phyloP scores from a whole-genome alignment of 2,797 vertebrate genomes.

The Discoglossus pictus region DNA sequence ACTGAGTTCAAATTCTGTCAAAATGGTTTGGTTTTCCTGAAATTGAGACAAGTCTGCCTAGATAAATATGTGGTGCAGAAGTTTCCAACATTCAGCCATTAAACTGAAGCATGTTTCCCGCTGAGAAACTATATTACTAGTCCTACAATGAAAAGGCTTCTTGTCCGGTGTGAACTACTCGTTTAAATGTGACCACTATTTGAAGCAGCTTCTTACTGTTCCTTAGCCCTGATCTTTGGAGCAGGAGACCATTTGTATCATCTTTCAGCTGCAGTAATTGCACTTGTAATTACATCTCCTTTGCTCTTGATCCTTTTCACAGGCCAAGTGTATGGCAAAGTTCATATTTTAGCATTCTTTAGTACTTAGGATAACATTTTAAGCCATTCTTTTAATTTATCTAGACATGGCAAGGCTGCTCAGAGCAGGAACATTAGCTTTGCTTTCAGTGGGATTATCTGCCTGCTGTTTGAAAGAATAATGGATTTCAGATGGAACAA shows the following conservation, averaged over 20 bases:
- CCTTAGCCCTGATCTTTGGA: slow-evolving; percentile 19
- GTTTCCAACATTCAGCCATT: background rate
- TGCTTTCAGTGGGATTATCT: slow-evolving; percentile 8
- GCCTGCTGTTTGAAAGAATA: slow-evolving; percentile 27
- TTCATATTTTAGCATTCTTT: slow-evolving; percentile 45
- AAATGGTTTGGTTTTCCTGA: background rate
- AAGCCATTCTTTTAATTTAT: slow-evolving; percentile 50
- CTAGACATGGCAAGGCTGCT: slow-evolving; percentile 18
- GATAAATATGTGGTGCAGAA: slow-evolving; percentile 8
- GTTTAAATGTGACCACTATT: slow-evolving; percentile 16
- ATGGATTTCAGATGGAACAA: slow-evolving; percentile 45
- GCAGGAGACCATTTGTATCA: slow-evolving; percentile 21
- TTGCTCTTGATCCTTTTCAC: slow-evolving; percentile 29
- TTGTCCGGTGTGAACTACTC: slow-evolving; percentile 35
- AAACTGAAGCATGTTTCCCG: slow-evolving; percentile 7
- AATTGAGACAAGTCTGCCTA: background rate
- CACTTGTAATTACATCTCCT: slow-evolving; percentile 26
- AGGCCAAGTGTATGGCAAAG: slow-evolving; percentile 16
- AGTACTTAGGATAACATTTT: slow-evolving; percentile 45
- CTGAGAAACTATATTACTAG: slow-evolving; percentile 29
- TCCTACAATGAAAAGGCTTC: slow-evolving; percentile 15
- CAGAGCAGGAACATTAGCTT: slow-evolving; percentile 24
- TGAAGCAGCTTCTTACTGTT: slow-evolving; percentile 30
- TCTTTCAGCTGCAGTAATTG: slow-evolving; percentile 40
- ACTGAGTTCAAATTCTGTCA: no score